Evolutionary conservation across 2,797 vertebrate genomes (phyloP).

Genomic region (Enoplosus armatus): DNA sequence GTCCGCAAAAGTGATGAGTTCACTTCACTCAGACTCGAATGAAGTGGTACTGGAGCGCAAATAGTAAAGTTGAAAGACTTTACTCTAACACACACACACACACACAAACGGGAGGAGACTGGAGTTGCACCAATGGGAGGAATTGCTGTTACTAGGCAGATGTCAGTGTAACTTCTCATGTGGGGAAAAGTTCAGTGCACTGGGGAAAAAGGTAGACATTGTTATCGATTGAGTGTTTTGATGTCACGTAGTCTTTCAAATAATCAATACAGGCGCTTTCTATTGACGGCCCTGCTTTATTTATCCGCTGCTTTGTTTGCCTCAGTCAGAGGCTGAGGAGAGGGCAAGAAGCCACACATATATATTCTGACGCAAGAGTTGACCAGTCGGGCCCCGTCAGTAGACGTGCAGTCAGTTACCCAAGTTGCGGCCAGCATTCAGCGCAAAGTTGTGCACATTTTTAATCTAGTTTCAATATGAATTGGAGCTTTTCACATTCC

Average conservation of each 20-base stretch:
- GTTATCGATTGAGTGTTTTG: too few species aligned
- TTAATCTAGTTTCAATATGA: conserved; percentile 84
- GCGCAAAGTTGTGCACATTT: conserved; percentile 68
- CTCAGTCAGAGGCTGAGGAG: neutral
- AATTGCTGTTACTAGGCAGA: conserved; percentile 95
- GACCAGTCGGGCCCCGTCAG: too few species aligned
- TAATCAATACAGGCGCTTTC: neutral
- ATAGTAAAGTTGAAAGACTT: conserved; percentile 48
- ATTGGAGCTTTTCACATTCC: conserved; percentile 89
- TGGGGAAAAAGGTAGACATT: conserved; percentile 54
- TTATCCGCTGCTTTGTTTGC: neutral
- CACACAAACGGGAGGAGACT: conserved; percentile 84
- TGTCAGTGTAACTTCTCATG: conserved; percentile 80
- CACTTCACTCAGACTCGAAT: neutral
- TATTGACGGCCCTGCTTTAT: neutral
- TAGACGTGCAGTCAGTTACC: neutral
- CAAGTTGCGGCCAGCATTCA: conserved; percentile 12
- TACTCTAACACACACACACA: conserved; percentile 33
- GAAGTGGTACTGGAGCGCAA: conserved; percentile 17
- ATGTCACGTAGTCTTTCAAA: too few species aligned
- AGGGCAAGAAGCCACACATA: neutral
- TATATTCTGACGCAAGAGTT: conserved; percentile 4
- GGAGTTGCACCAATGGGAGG: conserved; percentile 88
- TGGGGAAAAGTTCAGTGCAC: conserved; percentile 69
- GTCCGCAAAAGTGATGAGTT: neutral